Base-by-base conservation (phyloP, 2,797 vertebrate species). In the Lemur catta region DNA sequence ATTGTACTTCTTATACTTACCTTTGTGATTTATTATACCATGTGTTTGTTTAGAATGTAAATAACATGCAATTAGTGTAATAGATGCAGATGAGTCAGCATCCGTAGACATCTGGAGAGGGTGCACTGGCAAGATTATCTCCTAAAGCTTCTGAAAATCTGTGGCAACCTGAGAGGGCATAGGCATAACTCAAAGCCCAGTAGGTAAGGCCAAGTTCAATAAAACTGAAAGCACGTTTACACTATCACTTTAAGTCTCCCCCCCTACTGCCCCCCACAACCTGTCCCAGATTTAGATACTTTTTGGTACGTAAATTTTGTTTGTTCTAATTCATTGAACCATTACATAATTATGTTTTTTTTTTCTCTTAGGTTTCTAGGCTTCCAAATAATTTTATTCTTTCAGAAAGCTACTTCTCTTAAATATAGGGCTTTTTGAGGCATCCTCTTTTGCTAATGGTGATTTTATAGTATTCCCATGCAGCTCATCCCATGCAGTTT, bases 371-470 rank as follows among this genome's bases (percentile, higher is more conserved):
- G 10, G 0, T 59, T 35, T 92, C 28, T 84, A 88, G 22, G 17
- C 24, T 76, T 82, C 35, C 46, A 26, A 14, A 41, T 84, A 57
- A 52, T 82, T 91, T 84, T 43, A 67, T 69, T 59, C 1, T 92
- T 95, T 93, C 14, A 63, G 18, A 93, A 41, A 74, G 7, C 26
- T 78, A 76, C 46, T 84, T 93, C 11, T 6, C 26, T 76, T 87
- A 80, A 80, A 79, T 55, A 28, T 4, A 69, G 30, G 15, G 55
- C 24, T 69, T 72, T 79, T 93, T 43, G 55, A 92, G 59, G 48
- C 8, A 76, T 78, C 0, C 1, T 80, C 9, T 78, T 95, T 96
- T 96, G 46, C 43, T 74, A 50, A 20, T 75, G 26, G 48, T 65
- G 28, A 69, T 30, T 69, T 72, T 86, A 26, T 48, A 71, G 28